A percentile compares a stretch with the other conserved stretches of the same genome.
Conservation (phyloP, 2,797 vertebrate species). For the Anguilla anguilla region DNA sequence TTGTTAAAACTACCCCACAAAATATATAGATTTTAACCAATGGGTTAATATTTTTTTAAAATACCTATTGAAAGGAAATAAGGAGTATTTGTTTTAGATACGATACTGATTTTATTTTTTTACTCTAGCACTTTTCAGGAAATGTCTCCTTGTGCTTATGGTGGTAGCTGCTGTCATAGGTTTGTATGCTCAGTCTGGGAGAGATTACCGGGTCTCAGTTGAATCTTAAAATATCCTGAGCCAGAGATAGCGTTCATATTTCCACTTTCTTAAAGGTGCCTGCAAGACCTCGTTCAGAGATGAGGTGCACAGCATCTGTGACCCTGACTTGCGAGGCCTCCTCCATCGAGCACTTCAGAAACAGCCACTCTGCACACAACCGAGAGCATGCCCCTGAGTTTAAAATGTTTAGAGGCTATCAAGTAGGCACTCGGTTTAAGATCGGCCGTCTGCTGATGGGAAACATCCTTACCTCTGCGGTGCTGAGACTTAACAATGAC, state of each 20-base stretch:
- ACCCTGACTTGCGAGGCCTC: neutral
- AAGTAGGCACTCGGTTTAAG: neutral
- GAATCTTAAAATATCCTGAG: constrained; percentile 23
- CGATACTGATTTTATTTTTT: neutral
- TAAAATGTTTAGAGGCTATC: constrained; percentile 2
- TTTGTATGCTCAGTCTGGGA: neutral
- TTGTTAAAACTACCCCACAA: neutral
- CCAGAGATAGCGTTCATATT: neutral
- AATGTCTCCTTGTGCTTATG: neutral
- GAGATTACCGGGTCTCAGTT: neutral
- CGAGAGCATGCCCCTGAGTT: neutral
- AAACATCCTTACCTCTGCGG: neutral
- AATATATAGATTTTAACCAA: neutral
- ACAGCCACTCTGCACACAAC: neutral
- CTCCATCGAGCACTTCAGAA: neutral
- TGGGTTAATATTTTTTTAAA: neutral
- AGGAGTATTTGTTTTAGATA: neutral
- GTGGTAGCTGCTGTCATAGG: neutral
- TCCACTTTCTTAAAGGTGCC: constrained; percentile 13
- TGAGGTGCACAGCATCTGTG: neutral
- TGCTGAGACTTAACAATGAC: neutral
- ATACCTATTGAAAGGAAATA: neutral
- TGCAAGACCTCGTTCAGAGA: neutral
- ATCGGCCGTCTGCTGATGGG: neutral
- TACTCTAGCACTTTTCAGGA: neutral